Evolutionary conservation across 1,140 invertebrate genomes (phyloP), one percentile per base, ranked within the genome.

Genomic region (Orchestia grillus): DNA sequence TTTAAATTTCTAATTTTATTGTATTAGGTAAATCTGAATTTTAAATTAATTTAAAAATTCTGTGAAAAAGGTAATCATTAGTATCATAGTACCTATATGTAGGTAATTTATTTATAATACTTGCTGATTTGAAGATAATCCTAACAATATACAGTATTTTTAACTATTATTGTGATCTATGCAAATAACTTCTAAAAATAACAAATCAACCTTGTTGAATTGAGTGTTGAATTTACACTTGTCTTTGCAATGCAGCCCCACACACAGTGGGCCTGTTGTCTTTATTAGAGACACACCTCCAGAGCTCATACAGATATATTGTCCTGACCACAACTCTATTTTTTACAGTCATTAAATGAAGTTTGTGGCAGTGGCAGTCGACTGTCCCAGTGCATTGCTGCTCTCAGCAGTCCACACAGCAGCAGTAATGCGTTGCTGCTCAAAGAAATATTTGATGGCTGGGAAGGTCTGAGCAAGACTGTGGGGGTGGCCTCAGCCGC

Each of bases 381-480:
- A 45, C 44, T 94, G 43, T 44, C 92, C 8, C 92, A 94, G 11
- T 94, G 92, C 92, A 42, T 94, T 42, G 92, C 92, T 94, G 92
- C 92, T 47, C 92, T 94, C 92, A 94, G 44, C 44, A 47, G 92
- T 44, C 92, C 41, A n/a, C 92, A 94, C 43, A 94, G 44, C 44
- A 45, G 19, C 92, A 94, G 23, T 44, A 94, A 44, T 94, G 44
- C 92, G 11, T 47, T 94, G 36, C 44, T 94, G 19, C 41, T 94
- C 92, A 94, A 94, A 47, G 92, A 94, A 94, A 94, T 94, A 47
- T 45, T 45, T 47, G 92, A 94, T 45, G 92, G 92, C 44, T 94
- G 92, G 92, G 92, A 94, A 44, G 44, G 92, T 44, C 92, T 94
- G 16, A 45, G 92, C 92, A 94, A 94, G 92, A 94, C 92, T 40